Conservation (phyloP, 1,140 invertebrate species). For the Drosophila eugracilis region DNA sequence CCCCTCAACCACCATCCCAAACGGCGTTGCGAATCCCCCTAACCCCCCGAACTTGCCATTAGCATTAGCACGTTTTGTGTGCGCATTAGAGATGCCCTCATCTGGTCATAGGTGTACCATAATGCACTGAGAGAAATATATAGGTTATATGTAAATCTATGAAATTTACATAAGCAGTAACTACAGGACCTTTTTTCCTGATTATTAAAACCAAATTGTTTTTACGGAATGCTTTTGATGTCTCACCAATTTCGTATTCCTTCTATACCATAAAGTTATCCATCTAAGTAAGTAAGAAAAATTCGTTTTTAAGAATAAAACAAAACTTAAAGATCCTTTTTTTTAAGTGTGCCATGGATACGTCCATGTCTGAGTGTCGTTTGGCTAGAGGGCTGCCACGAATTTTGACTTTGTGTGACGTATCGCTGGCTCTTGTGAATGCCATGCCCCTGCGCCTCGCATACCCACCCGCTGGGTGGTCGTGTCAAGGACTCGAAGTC, state of each 20-base stretch:
- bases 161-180: no score
- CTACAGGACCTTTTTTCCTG: no score
- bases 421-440: conserved; percentile 42
- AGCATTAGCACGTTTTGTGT: conserved; percentile 63
- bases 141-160: no score
- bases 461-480: conserved; percentile 35
- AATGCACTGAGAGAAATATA: conserved; percentile 6
- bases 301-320: no score
- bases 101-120: conserved; percentile 41
- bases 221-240: background rate
- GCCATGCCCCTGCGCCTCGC: background rate
- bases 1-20: conserved; percentile 5
- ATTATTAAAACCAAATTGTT: background rate
- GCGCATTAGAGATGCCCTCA: conserved; percentile 58
- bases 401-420: conserved; percentile 77
- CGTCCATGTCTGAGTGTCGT: conserved; percentile 73
- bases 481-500: conserved; percentile 77
- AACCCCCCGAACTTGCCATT: conserved; percentile 22
- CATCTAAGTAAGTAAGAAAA: no score
- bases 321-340: no score
- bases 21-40: conserved; percentile 5
- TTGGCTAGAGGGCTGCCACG: conserved; percentile 68
- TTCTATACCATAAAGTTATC: no score
- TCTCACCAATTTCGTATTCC: no score
- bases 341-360: conserved; percentile 4